Evolutionary conservation across 2,113 vertebrate species (phyloP).

Genomic region (Taxidea taxus): DNA sequence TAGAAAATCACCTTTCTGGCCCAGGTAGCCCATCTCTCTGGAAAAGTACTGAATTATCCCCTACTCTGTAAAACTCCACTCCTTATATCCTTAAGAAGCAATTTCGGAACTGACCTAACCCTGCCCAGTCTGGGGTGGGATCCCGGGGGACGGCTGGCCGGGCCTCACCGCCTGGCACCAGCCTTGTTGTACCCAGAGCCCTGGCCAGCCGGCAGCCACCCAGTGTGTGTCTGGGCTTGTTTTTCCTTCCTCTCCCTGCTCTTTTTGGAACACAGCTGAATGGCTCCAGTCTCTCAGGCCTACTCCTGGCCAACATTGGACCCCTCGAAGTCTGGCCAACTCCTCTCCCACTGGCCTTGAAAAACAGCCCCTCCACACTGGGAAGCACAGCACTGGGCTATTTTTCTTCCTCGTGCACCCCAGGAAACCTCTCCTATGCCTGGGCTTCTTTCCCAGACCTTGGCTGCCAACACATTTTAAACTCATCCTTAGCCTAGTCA

Average conservation of each 20-base stretch:
- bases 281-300: conserved; percentile 75
- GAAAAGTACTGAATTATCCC: conserved; percentile 65
- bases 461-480: conserved; percentile 60
- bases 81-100: neutral
- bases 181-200: conserved; percentile 66
- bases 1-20: conserved; percentile 31
- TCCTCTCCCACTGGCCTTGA: conserved; percentile 43
- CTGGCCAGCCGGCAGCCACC: conserved; percentile 79
- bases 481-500: conserved; percentile 52
- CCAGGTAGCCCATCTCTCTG: neutral
- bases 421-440: conserved; percentile 62
- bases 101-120: conserved; percentile 13
- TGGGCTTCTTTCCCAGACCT: conserved; percentile 70
- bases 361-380: conserved; percentile 24
- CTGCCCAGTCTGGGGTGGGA: conserved; percentile 50
- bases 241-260: conserved; percentile 76
- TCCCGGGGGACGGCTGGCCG: conserved; percentile 42
- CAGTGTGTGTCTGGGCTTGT: conserved; percentile 75
- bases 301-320: conserved; percentile 68
- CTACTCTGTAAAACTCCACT: conserved; percentile 16
- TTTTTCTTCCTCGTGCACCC: conserved; percentile 19
- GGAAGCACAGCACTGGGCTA: conserved; percentile 27
- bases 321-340: conserved; percentile 47
- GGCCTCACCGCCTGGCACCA: conserved; percentile 41
- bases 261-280: conserved; percentile 81